phyloP scores from a whole-genome alignment of 2,113 vertebrate species.

The Esox niger region DNA sequence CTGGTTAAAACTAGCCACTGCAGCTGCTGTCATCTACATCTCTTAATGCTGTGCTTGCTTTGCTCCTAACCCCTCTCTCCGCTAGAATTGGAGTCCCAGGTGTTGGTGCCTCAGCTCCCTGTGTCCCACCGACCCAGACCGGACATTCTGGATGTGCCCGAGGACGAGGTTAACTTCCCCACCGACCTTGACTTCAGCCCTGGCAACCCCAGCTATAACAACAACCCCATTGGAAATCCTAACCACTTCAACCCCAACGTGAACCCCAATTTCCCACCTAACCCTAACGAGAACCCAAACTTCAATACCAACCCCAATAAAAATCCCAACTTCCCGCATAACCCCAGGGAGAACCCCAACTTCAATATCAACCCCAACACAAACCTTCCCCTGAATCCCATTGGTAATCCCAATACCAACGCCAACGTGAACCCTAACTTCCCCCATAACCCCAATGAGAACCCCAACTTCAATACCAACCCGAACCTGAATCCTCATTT shows the following conservation, averaged over 20 bases:
- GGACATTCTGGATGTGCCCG: slow-evolving; percentile 88
- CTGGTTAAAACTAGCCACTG: no score
- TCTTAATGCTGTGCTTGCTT: not conserved
- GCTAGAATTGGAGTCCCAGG: slow-evolving; percentile 71
- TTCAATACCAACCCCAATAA: slow-evolving; percentile 53
- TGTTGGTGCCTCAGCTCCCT: slow-evolving; percentile 82
- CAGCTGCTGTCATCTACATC: not conserved
- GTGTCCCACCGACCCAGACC: slow-evolving; percentile 76
- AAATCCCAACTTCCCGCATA: slow-evolving; percentile 76
- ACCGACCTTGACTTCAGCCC: no score
- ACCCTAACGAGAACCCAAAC: not conserved
- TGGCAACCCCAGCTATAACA: slow-evolving; percentile 62
- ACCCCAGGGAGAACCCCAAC: slow-evolving; percentile 38
- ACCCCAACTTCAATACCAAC: slow-evolving; percentile 66
- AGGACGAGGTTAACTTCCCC: slow-evolving; percentile 48
- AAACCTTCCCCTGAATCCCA: no score
- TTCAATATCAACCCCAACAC: slow-evolving; percentile 71
- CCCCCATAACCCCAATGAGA: slow-evolving; percentile 49
- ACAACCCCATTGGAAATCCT: slow-evolving; percentile 59
- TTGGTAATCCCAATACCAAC: slow-evolving; percentile 58
- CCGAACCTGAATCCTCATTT: no score
- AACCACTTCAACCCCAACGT: slow-evolving; percentile 53
- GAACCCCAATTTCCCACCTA: slow-evolving; percentile 78
- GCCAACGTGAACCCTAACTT: slow-evolving; percentile 62
- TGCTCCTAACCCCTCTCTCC: slow-evolving; percentile 55